These are phyloP conservation scores for Lagodon rhomboides DNA, from an alignment of 2,797 vertebrate species.

Conservation along the genomic window DNA sequence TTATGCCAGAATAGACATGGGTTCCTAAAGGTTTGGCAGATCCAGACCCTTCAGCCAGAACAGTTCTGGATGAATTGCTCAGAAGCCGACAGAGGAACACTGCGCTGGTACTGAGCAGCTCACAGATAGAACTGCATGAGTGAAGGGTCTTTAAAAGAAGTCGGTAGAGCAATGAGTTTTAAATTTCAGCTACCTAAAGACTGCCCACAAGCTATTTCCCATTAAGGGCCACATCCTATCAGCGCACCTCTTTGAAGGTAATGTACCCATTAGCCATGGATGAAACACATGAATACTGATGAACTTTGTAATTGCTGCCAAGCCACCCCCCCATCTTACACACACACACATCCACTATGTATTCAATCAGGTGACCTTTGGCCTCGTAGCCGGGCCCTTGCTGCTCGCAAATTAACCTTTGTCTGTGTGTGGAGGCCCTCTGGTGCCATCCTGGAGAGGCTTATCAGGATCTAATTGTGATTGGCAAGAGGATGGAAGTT, in stretches of 20 bases:
- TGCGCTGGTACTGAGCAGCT: not conserved
- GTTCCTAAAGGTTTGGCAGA: not conserved
- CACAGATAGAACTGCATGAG: slow-evolving; percentile 28
- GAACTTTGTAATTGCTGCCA: slow-evolving; percentile 78
- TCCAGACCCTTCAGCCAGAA: not conserved
- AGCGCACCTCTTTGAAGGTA: slow-evolving; percentile 70
- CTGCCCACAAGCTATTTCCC: slow-evolving; percentile 60
- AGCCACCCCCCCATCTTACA: slow-evolving; percentile 37
- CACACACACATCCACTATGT: slow-evolving; percentile 65
- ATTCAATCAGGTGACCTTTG: slow-evolving; percentile 79
- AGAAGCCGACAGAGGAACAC: slow-evolving; percentile 11
- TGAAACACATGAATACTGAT: slow-evolving; percentile 81
- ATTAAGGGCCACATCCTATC: slow-evolving; percentile 73
- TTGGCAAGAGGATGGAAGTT: slow-evolving; percentile 82
- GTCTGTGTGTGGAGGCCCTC: slow-evolving; percentile 65
- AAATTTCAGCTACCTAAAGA: slow-evolving; percentile 59
- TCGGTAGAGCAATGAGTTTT: slow-evolving; percentile 50
- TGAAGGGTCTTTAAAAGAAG: slow-evolving; percentile 48
- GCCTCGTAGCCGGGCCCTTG: slow-evolving; percentile 64
- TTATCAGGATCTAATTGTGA: slow-evolving; percentile 83
- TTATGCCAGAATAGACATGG: not conserved
- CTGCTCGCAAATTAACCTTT: slow-evolving; percentile 85
- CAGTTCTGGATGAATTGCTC: not conserved
- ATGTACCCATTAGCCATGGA: slow-evolving; percentile 74
- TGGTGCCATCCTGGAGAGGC: slow-evolving; percentile 73